Percentiles rank a stretch among this genome's conserved stretches.
Evolutionary conservation across 2,888 invertebrate genomes (phyloP).

Genomic region (Clivina fossor): DNA sequence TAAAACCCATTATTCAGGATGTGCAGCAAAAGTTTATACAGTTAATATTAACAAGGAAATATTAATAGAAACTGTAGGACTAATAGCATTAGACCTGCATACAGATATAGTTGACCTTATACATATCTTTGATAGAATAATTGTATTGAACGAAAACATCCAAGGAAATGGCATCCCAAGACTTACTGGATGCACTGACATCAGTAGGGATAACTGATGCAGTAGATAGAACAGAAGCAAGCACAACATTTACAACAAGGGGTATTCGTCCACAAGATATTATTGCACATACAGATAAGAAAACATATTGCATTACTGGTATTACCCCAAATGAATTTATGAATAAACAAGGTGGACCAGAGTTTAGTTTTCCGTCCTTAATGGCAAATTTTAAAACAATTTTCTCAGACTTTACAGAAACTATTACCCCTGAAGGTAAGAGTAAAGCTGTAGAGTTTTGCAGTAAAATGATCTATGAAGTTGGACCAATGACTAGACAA

Average conservation of each 20-base stretch:
- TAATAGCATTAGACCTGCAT: too few relatives aligned
- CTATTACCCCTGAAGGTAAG: background rate
- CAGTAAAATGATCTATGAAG: constrained; percentile 7
- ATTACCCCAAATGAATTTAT: constrained; percentile 1
- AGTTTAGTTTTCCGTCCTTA: background rate
- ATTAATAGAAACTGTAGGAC: too few relatives aligned
- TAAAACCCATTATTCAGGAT: too few relatives aligned
- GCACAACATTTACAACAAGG: background rate
- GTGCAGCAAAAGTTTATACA: too few relatives aligned
- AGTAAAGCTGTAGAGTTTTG: constrained; percentile 5
- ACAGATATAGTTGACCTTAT: too few relatives aligned
- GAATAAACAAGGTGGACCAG: constrained; percentile 6
- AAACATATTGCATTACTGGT: background rate
- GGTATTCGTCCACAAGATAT: background rate
- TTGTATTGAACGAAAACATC: background rate
- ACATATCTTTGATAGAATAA: too few relatives aligned
- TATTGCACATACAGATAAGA: constrained; percentile 6
- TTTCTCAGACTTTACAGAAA: background rate
- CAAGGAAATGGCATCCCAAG: constrained; percentile 11
- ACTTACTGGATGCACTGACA: background rate
- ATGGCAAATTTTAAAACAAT: constrained; percentile 3
- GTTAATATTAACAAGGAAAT: too few relatives aligned
- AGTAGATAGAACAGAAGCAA: background rate
- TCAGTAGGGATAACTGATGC: background rate
- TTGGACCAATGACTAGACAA: constrained; percentile 10